Conservation (phyloP, 2,113 vertebrate species). For the Emberiza fucata region DNA sequence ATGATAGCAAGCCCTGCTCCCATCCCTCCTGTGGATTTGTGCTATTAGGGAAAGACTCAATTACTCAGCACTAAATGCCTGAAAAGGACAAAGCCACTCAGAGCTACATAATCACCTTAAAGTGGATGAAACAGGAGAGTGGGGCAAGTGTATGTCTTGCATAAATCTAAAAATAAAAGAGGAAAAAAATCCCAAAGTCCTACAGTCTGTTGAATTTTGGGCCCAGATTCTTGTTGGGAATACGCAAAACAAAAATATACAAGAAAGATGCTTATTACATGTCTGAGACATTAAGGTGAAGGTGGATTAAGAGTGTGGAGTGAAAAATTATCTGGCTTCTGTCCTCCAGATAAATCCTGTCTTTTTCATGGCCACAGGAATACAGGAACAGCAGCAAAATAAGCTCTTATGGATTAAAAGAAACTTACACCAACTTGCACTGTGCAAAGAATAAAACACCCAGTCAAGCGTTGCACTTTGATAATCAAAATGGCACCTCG, state of each 20-base stretch:
- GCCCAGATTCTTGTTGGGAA: not conserved
- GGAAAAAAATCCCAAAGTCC: not conserved
- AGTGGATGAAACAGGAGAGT: not conserved
- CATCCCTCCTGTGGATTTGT: not conserved
- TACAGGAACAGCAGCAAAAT: not conserved
- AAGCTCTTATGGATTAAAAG: not conserved
- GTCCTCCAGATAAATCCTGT: not conserved
- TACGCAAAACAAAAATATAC: not conserved
- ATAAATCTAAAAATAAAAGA: not conserved
- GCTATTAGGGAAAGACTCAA: not conserved
- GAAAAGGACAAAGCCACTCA: slow-evolving; percentile 1
- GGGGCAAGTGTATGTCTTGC: not conserved
- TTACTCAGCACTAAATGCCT: not conserved
- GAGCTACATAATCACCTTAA: not conserved
- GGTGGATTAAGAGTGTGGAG: not conserved
- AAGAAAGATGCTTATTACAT: not conserved
- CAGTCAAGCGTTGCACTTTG: not conserved
- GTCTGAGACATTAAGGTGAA: not conserved
- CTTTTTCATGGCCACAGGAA: not conserved
- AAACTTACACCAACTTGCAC: not conserved
- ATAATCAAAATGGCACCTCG: not conserved
- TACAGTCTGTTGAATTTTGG: not conserved
- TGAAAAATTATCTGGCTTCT: not conserved
- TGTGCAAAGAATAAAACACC: not conserved
- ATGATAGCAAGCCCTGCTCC: not conserved